Percentiles rank a stretch among this genome's conserved stretches.
phyloP scores from a whole-genome alignment of 2,113 vertebrate species.

The Trematocara zebra region DNA sequence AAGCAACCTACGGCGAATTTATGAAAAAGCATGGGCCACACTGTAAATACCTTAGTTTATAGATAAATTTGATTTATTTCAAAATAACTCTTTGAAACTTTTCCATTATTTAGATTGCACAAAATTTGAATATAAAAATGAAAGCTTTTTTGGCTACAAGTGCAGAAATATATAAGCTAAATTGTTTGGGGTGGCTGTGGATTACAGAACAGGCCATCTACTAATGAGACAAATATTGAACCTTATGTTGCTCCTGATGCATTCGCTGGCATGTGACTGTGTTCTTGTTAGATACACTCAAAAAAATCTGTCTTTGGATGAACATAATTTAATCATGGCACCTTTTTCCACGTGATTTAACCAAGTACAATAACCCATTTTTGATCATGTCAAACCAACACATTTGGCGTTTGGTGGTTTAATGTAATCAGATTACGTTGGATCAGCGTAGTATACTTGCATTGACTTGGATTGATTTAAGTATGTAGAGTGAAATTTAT shows the following conservation, averaged over 20 bases:
- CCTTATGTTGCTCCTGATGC: not conserved
- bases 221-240: not conserved
- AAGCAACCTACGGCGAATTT: not conserved
- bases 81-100: not conserved
- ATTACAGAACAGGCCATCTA: not conserved
- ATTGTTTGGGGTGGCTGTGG: not conserved
- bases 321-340: rapidly evolving
- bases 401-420: no score
- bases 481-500: no score
- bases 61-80: not conserved
- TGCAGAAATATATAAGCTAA: not conserved
- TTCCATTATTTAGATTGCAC: not conserved
- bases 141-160: not conserved
- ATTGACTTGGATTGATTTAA: no score
- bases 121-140: not conserved
- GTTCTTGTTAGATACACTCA: not conserved
- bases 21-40: not conserved
- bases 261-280: not conserved
- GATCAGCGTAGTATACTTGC: no score
- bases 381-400: not conserved
- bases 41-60: not conserved
- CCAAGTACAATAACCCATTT: not conserved
- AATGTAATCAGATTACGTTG: no score
- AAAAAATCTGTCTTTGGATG: not conserved
- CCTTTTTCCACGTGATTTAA: not conserved